phyloP scores from a whole-genome alignment of 2,888 invertebrate genomes.

The Acanthosepion esculentum region DNA sequence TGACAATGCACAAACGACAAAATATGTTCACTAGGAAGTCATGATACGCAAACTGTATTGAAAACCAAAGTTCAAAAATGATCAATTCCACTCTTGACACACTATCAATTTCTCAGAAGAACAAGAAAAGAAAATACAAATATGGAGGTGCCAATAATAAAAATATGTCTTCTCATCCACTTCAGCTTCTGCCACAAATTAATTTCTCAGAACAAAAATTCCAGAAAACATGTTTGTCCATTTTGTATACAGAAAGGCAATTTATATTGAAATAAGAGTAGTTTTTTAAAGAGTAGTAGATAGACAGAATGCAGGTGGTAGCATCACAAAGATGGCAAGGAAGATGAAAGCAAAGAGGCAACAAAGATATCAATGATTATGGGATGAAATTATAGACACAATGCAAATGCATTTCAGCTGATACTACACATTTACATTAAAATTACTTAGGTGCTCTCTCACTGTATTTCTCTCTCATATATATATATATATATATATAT shows the following conservation, averaged over 20 bases:
- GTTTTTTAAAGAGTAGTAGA: not conserved
- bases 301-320: not conserved
- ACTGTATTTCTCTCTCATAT: too few species aligned
- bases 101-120: too few species aligned
- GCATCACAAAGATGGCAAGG: too few species aligned
- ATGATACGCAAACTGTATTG: not conserved
- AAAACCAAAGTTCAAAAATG: not conserved
- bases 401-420: not conserved
- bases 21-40: not conserved
- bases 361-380: not conserved
- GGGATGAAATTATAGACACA: not conserved
- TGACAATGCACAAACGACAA: not conserved
- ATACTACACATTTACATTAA: not conserved
- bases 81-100: too few species aligned
- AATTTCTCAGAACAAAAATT: not conserved
- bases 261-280: not conserved
- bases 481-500: too few species aligned
- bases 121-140: too few species aligned
- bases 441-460: not conserved
- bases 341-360: not conserved
- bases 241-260: not conserved
- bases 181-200: not conserved
- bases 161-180: not conserved
- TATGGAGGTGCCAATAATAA: not conserved
- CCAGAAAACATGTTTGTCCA: not conserved